phyloP scores from a whole-genome alignment of 2,888 invertebrate genomes.

The Hyppa rectilinea region DNA sequence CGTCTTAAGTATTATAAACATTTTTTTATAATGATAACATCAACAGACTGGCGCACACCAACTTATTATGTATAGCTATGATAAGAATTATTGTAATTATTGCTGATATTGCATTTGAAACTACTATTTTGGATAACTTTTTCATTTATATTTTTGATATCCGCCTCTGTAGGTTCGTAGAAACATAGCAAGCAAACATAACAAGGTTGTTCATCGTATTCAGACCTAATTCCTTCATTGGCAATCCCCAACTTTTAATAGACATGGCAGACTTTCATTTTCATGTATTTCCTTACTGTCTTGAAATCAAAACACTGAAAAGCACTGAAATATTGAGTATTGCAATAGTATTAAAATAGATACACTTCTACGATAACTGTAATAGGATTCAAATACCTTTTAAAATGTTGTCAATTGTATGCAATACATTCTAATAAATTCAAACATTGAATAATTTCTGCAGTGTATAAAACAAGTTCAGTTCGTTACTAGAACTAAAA shows the following conservation, averaged over 20 bases:
- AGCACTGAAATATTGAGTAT: background rate
- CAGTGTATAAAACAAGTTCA: constrained; percentile 8
- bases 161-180: background rate
- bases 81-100: constrained; percentile 46
- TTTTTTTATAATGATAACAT: constrained; percentile 21
- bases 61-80: constrained; percentile 28
- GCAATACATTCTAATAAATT: constrained; percentile 22
- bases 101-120: constrained; percentile 37
- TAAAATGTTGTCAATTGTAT: constrained; percentile 24
- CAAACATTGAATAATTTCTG: constrained; percentile 22
- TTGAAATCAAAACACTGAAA: constrained; percentile 5
- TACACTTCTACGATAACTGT: background rate
- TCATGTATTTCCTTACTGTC: background rate
- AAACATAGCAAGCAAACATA: background rate
- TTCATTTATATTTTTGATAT: background rate
- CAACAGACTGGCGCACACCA: constrained; percentile 17
- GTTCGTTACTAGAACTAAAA: constrained; percentile 12
- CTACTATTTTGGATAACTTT: background rate
- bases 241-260: background rate
- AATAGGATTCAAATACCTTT: constrained; percentile 7
- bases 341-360: constrained; percentile 6
- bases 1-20: constrained; percentile 25
- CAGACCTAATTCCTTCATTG: constrained; percentile 1
- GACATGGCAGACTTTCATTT: background rate
- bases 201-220: background rate